Evolutionary conservation across 1,140 invertebrate genomes (phyloP), one percentile per base, ranked within the genome.

Genomic region (Whitmania pigra): DNA sequence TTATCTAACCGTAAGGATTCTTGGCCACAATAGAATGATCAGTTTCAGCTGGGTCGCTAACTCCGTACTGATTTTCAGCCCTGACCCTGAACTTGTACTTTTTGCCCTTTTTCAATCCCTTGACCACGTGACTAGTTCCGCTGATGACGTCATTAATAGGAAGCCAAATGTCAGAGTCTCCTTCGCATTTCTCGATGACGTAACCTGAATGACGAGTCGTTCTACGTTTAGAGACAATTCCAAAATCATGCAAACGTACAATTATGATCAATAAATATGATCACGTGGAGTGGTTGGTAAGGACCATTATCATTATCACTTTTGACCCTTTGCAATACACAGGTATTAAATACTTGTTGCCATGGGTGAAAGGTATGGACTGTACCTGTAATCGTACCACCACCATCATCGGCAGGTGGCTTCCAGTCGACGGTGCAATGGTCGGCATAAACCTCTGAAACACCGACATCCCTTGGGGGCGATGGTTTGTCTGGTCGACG

Each of bases 41-140:
- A 0, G 93, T 80, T 78, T 94, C 91, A 29, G 97, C 81, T 27
- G 94, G 92, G 76, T 97, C 93, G 15, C 94, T 94, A 17, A 93
- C 86, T 55, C 96, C 96, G 79, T 96, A 97, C 75, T 95, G 89
- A 79, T 97, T 98, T 82, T 98, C 95, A 54, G 96, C 95, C 69
- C 90, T 88, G 31, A 99, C 92, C 75, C 94, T 87, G 87, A 99
- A 98, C 13, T 92, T 85, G 79, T 98, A 98, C 79, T 90, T 90
- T 80, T 93, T 95, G 72, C 94, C 94, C 84, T 97, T 92, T 31
- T 88, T 89, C 17, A 99, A 85, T 63, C 92, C 91, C 79, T 93
- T 93, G 36, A 94, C 93, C 20, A 88, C 93, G 80, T 92, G 93
- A 66, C 87, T 88, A 55, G 89, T 89, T 77, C 89, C 90, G 17